These are phyloP conservation scores for Scaptomyza graminum DNA, from an alignment of 1,140 invertebrate genomes.

Conservation along the genomic window DNA sequence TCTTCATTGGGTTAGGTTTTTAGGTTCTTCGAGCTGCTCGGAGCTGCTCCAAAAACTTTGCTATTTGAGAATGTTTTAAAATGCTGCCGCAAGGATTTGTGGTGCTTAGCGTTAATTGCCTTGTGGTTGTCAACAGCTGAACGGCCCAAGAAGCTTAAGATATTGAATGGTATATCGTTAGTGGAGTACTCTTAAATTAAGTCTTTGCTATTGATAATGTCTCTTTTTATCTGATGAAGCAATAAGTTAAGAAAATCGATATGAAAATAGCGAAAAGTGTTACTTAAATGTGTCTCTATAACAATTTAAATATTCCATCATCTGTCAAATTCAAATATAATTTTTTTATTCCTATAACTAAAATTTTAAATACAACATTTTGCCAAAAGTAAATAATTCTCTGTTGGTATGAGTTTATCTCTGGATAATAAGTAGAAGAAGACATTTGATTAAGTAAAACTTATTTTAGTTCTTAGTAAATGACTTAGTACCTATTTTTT, in stretches of 20 bases:
- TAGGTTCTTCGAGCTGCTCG: conserved; percentile 1
- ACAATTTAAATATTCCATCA: too few relatives aligned
- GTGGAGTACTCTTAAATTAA: neutral
- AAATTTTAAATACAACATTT: too few relatives aligned
- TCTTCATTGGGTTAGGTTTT: conserved; percentile 20
- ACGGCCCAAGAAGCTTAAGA: conserved; percentile 2
- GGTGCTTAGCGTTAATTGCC: conserved; percentile 78
- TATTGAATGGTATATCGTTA: conserved; percentile 8
- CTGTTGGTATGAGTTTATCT: too few relatives aligned
- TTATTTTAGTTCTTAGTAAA: neutral
- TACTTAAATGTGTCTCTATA: too few relatives aligned
- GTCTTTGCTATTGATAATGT: neutral
- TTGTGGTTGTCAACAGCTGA: conserved; percentile 69
- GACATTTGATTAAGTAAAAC: neutral
- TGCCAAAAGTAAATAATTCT: neutral
- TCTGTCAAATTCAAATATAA: too few relatives aligned
- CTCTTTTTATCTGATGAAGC: neutral
- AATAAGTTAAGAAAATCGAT: neutral
- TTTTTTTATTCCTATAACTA: too few relatives aligned
- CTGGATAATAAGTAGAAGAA: too few relatives aligned
- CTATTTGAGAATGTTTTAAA: conserved; percentile 63
- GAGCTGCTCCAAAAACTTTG: conserved; percentile 54
- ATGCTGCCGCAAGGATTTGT: conserved; percentile 73
- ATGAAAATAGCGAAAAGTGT: neutral
- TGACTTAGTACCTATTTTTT: neutral